Percentiles rank a stretch among this genome's conserved stretches.
Conservation (phyloP, 2,113 vertebrate species). For the Morone saxatilis region DNA sequence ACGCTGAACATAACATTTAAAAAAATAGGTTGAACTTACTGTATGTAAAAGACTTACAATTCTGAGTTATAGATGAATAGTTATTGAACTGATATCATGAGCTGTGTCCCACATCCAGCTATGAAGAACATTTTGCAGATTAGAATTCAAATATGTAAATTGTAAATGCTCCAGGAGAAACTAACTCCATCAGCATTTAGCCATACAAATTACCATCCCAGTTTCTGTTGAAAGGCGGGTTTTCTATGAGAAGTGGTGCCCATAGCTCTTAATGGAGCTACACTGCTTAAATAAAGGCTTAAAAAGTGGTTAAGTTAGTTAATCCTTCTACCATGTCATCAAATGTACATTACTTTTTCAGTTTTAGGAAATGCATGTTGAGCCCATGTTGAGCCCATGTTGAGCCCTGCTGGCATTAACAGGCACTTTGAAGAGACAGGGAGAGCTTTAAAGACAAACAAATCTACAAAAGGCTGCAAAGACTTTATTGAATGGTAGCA, state of each 20-base stretch:
- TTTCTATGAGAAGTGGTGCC: background rate
- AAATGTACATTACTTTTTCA: background rate
- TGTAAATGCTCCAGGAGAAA: background rate
- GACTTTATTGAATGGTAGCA: slow-evolving; percentile 77
- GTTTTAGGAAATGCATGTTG: background rate
- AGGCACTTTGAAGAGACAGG: background rate
- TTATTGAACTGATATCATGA: background rate
- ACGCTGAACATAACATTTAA: background rate
- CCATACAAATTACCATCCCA: background rate
- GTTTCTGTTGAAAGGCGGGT: background rate
- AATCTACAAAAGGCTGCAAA: slow-evolving; percentile 53
- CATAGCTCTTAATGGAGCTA: background rate
- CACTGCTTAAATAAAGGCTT: background rate
- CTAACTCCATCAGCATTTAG: background rate
- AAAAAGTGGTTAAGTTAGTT: background rate
- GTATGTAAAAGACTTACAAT: background rate
- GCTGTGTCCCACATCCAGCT: background rate
- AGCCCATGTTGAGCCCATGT: background rate
- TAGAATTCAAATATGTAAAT: background rate
- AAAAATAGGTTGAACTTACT: background rate
- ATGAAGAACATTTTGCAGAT: background rate
- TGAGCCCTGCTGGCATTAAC: background rate
- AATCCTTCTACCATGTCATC: background rate
- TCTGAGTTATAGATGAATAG: background rate
- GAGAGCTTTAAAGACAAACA: slow-evolving; percentile 15